These are phyloP conservation scores for Nomada fabriciana DNA, from an alignment of 2,888 invertebrate species.

Conservation along the genomic window DNA sequence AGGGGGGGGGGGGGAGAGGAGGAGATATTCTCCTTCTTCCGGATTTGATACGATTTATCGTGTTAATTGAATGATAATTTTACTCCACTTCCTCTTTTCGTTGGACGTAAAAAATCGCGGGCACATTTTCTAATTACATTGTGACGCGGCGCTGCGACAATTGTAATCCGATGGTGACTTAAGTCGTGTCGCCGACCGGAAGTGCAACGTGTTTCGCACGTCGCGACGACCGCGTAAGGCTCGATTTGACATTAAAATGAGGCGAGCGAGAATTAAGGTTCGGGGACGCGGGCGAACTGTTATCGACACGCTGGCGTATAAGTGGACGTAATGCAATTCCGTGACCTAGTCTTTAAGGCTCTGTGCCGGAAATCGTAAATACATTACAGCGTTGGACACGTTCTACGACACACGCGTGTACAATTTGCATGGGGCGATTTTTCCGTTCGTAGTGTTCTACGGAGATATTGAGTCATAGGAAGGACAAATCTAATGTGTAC, in stretches of 20 bases:
- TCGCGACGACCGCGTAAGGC: neutral
- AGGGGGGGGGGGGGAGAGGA: neutral
- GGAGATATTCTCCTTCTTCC: slow-evolving; percentile 18
- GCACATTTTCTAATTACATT: too few relatives aligned
- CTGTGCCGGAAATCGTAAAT: slow-evolving; percentile 48
- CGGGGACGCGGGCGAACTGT: neutral
- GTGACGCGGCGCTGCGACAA: neutral
- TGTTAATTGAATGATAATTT: neutral
- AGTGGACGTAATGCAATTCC: slow-evolving; percentile 39
- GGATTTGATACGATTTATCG: slow-evolving; percentile 36
- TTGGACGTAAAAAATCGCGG: neutral
- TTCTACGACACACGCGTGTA: slow-evolving; percentile 1
- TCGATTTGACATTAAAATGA: slow-evolving; percentile 31
- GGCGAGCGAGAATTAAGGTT: slow-evolving; percentile 11
- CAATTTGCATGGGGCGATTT: neutral
- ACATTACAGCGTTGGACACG: slow-evolving; percentile 16
- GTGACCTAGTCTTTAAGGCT: slow-evolving; percentile 34
- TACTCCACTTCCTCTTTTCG: too few relatives aligned
- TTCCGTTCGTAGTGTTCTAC: neutral
- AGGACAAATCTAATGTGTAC: neutral
- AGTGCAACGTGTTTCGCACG: neutral
- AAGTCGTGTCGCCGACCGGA: slow-evolving; percentile 9
- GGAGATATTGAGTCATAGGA: neutral
- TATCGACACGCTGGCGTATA: slow-evolving; percentile 8
- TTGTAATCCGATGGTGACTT: neutral